These are phyloP conservation scores for Bothrops jararaca DNA, from an alignment of 2,113 vertebrate species.

Conservation along the genomic window DNA sequence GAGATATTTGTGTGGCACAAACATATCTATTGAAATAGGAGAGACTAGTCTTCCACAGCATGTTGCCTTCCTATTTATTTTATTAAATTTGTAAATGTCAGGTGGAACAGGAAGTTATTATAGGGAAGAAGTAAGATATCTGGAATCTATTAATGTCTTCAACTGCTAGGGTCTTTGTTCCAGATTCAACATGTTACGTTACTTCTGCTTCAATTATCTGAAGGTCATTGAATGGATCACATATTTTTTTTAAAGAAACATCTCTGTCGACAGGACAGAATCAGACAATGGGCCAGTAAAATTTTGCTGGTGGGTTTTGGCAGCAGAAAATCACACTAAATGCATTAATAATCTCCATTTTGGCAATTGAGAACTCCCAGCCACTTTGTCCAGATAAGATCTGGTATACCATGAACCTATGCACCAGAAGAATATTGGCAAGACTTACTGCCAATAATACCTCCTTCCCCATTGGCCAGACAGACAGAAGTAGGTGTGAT, in stretches of 20 bases:
- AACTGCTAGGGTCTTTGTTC: neutral
- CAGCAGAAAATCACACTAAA: neutral
- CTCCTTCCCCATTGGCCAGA: neutral
- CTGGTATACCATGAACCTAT: neutral
- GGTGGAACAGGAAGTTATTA: neutral
- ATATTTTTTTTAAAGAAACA: neutral
- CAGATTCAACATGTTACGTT: neutral
- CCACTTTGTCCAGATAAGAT: neutral
- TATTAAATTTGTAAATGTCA: neutral
- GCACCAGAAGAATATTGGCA: neutral
- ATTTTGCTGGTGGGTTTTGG: neutral
- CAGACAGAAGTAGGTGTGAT: neutral
- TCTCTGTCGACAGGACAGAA: neutral
- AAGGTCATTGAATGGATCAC: neutral
- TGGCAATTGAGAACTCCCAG: neutral
- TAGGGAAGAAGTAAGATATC: neutral
- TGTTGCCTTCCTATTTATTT: neutral
- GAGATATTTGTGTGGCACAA: neutral
- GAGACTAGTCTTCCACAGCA: neutral
- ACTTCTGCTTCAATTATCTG: neutral
- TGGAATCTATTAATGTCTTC: neutral
- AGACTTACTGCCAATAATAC: neutral
- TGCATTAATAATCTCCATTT: neutral
- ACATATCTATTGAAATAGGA: neutral
- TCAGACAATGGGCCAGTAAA: neutral